Conservation (phyloP, 2,113 vertebrate genomes). For the Semnornis frantzii region DNA sequence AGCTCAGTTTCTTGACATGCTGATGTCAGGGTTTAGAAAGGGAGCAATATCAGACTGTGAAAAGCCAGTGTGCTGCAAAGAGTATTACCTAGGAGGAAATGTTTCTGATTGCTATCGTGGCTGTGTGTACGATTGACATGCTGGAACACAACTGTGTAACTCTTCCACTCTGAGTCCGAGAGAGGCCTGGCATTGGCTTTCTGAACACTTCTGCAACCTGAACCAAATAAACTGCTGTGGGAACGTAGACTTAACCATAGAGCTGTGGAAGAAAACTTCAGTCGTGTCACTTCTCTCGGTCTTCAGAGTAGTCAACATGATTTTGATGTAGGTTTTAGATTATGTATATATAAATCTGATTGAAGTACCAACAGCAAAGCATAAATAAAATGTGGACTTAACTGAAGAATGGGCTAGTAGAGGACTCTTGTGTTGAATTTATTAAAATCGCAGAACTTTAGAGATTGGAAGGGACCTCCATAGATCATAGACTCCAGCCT, state of each 20-base stretch:
- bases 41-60: background rate
- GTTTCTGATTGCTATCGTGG: background rate
- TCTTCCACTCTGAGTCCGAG: background rate
- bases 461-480: too few species aligned
- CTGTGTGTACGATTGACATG: background rate
- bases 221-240: conserved; percentile 53
- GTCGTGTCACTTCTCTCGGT: conserved; percentile 36
- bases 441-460: background rate
- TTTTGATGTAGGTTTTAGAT: conserved; percentile 61
- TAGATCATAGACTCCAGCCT: too few species aligned
- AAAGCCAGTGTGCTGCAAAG: background rate
- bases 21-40: background rate
- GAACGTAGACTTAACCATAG: conserved; percentile 37
- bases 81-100: background rate
- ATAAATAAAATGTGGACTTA: conserved; percentile 68
- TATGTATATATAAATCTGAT: conserved; percentile 46
- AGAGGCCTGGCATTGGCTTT: conserved; percentile 6
- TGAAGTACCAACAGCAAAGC: conserved; percentile 59
- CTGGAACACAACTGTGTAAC: conserved; percentile 18
- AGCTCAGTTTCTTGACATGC: background rate
- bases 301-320: conserved; percentile 55
- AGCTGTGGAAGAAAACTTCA: conserved; percentile 39
- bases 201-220: conserved; percentile 28
- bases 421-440: conserved; percentile 59
- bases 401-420: conserved; percentile 44